Conservation (phyloP, 2,113 vertebrate genomes). For the Geothlypis trichas region DNA sequence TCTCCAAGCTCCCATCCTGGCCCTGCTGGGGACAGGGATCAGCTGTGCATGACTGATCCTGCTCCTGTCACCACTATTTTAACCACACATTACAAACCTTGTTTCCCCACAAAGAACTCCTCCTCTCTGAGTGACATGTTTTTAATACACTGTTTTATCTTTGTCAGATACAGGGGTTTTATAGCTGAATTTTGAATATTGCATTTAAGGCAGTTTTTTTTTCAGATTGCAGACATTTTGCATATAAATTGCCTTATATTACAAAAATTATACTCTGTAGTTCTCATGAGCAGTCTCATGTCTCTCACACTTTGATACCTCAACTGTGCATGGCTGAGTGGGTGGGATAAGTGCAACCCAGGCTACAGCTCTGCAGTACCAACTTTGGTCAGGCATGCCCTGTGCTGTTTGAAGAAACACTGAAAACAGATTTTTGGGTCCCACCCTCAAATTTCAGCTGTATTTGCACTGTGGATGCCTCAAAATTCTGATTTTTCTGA, state of each 20-base stretch:
- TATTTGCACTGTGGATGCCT: not conserved
- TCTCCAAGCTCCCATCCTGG: not conserved
- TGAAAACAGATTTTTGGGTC: not conserved
- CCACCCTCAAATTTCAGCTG: not conserved
- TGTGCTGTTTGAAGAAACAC: not conserved
- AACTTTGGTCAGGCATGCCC: fast-evolving
- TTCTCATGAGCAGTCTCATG: constrained; percentile 27
- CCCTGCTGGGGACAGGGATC: constrained; percentile 5
- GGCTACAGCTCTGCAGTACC: not conserved
- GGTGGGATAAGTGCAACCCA: not conserved
- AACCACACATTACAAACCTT: constrained; percentile 43
- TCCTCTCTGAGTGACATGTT: constrained; percentile 58
- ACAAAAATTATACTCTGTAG: constrained; percentile 10
- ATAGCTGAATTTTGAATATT: constrained; percentile 73
- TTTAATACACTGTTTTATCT: constrained; percentile 76
- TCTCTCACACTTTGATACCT: constrained; percentile 66
- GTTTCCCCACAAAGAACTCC: constrained; percentile 56
- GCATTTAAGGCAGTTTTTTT: constrained; percentile 67
- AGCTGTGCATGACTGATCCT: not conserved
- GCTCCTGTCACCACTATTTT: constrained; percentile 36
- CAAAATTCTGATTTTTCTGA: not conserved
- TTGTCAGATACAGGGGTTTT: constrained; percentile 66
- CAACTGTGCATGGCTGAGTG: constrained; percentile 1
- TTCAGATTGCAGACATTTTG: constrained; percentile 71
- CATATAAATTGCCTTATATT: constrained; percentile 78